Conservation (phyloP, 1,140 invertebrate species). For the Eupristina koningsbergeri region DNA sequence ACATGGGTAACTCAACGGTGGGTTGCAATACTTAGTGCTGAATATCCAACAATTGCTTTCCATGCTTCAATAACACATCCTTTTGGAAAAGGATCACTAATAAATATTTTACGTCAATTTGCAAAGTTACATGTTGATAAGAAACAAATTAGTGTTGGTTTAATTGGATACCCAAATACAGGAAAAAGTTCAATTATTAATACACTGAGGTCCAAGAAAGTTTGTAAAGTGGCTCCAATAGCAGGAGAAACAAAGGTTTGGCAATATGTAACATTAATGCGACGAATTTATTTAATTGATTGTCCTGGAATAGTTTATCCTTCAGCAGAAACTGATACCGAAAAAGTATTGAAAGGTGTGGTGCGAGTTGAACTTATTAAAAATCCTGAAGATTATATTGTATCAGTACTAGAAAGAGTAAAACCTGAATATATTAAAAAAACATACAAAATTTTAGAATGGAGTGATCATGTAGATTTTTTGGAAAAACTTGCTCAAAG, state of each 20-base stretch:
- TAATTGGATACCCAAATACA: conserved; percentile 99
- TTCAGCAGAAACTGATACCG: conserved; percentile 90
- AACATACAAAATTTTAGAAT: conserved; percentile 91
- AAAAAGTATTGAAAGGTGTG: conserved; percentile 96
- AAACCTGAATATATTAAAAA: conserved; percentile 91
- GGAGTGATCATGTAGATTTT: conserved; percentile 89
- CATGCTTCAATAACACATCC: conserved; percentile 98
- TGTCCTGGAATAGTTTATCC: conserved; percentile 99
- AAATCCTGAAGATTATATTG: conserved; percentile 95
- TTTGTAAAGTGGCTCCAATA: conserved; percentile 98
- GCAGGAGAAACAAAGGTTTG: conserved; percentile 99
- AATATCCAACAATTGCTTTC: conserved; percentile 98
- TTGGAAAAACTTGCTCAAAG: conserved; percentile 90
- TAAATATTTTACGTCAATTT: conserved; percentile 96
- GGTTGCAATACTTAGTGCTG: conserved; percentile 92
- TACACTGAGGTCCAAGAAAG: conserved; percentile 93
- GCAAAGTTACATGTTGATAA: conserved; percentile 95
- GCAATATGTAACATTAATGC: conserved; percentile 99
- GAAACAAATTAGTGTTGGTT: conserved; percentile 98
- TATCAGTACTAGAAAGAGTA: conserved; percentile 88
- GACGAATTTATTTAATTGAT: conserved; percentile 97
- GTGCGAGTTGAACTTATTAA: conserved; percentile 96
- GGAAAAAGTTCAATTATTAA: conserved; percentile 99
- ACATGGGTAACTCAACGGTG: conserved; percentile 98
- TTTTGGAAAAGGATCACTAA: conserved; percentile 98